Evolutionary conservation across 1,140 invertebrate species (phyloP).

Genomic region (Caenorhabditis latens): DNA sequence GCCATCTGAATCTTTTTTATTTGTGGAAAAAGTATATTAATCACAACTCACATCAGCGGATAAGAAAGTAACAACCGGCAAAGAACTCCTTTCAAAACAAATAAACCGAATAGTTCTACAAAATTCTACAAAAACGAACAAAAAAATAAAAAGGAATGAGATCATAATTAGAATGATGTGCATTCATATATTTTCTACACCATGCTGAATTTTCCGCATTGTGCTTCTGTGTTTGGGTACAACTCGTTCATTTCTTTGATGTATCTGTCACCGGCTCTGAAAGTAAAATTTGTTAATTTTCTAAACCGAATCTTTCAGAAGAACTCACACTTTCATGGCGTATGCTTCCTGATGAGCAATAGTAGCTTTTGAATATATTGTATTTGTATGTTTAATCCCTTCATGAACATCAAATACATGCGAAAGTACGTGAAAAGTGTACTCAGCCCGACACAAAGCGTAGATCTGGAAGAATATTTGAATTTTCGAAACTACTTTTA

Average conservation of each 20-base stretch:
- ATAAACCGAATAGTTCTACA: too few relatives aligned
- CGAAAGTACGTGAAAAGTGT: background rate
- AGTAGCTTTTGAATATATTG: background rate
- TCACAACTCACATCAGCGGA: too few relatives aligned
- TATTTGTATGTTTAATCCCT: background rate
- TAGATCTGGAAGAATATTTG: background rate
- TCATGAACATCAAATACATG: constrained; percentile 1
- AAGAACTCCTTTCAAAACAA: too few relatives aligned
- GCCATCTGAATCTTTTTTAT: too few relatives aligned
- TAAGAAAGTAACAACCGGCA: too few relatives aligned
- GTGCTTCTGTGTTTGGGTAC: background rate
- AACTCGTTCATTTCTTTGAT: background rate
- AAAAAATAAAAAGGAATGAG: too few relatives aligned
- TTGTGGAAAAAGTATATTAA: too few relatives aligned
- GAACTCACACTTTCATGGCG: background rate
- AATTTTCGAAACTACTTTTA: too few relatives aligned
- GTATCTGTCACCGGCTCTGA: background rate
- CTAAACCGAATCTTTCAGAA: too few relatives aligned
- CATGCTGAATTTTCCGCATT: background rate
- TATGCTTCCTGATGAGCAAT: background rate
- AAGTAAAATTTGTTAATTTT: background rate
- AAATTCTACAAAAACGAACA: too few relatives aligned
- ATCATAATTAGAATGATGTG: too few relatives aligned
- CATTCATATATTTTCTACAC: too few relatives aligned
- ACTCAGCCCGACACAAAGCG: background rate